phyloP scores from a whole-genome alignment of 2,888 invertebrate genomes.

The Epiblema foenella region DNA sequence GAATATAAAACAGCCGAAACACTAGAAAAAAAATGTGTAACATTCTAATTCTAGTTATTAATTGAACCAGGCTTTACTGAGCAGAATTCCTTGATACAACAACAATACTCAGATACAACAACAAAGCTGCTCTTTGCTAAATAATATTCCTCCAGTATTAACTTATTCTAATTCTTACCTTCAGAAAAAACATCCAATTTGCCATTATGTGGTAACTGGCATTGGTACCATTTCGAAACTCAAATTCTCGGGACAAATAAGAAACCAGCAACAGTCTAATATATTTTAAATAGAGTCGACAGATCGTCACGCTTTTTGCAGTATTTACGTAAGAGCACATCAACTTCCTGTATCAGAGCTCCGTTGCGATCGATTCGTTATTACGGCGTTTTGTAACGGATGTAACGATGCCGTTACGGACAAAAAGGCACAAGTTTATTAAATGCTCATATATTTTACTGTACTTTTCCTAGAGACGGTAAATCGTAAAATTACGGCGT shows the following conservation, averaged over 20 bases:
- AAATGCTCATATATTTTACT: not conserved
- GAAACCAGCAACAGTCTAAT: conserved; percentile 23
- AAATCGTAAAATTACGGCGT: conserved; percentile 31
- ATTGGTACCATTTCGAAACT: conserved; percentile 24
- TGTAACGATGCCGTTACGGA: conserved; percentile 52
- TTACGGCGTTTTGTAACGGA: conserved; percentile 54
- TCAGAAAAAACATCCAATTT: conserved; percentile 8
- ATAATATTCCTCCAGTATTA: too few relatives aligned
- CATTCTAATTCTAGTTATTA: too few relatives aligned
- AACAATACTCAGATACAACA: too few relatives aligned
- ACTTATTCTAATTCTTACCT: not conserved
- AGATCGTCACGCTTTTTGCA: conserved; percentile 29
- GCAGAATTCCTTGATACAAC: too few relatives aligned
- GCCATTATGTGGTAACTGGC: not conserved
- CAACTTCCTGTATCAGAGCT: conserved; percentile 51
- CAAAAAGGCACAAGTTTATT: conserved; percentile 17
- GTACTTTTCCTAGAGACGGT: not conserved
- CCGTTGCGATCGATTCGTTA: conserved; percentile 56
- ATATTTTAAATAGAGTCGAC: conserved; percentile 26
- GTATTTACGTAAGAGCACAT: conserved; percentile 52
- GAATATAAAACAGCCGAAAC: too few relatives aligned
- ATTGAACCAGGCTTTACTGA: too few relatives aligned
- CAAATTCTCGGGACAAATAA: conserved; percentile 13
- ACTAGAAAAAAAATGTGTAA: too few relatives aligned
- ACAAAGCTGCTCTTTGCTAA: too few relatives aligned